Evolutionary conservation across 2,888 invertebrate genomes (phyloP).

Genomic region (Lottia scabra): DNA sequence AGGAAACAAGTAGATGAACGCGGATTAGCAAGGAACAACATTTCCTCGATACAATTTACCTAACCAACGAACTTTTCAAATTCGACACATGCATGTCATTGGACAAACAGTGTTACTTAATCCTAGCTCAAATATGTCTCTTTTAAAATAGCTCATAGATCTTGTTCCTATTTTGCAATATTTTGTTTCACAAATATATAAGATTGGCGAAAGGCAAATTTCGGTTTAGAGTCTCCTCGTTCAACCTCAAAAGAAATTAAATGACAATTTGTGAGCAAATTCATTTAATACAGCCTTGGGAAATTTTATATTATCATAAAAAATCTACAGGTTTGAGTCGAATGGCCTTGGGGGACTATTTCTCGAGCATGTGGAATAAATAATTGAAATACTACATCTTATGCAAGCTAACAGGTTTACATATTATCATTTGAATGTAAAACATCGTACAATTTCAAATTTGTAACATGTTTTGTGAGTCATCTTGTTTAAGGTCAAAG

Average conservation of each 20-base stretch:
- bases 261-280: no score
- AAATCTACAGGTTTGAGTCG: no score
- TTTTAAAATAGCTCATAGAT: no score
- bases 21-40: neutral
- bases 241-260: no score
- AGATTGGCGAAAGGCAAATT: no score
- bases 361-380: neutral
- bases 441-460: neutral
- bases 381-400: neutral
- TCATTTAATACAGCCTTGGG: no score
- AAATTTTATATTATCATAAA: no score
- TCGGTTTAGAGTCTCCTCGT: no score
- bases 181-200: no score
- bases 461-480: neutral
- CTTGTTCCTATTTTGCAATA: no score
- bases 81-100: slow-evolving; percentile 7
- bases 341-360: no score
- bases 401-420: neutral
- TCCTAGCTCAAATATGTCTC: neutral
- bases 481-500: neutral
- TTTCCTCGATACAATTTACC: neutral
- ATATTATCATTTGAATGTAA: neutral
- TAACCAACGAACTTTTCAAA: neutral
- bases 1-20: neutral
- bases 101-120: neutral